Evolutionary conservation across 30 jellyfish, hydroid and myxozoan species (phyloP), one percentile per base, ranked within the genome.

Genomic region (Turritopsis rubra): DNA sequence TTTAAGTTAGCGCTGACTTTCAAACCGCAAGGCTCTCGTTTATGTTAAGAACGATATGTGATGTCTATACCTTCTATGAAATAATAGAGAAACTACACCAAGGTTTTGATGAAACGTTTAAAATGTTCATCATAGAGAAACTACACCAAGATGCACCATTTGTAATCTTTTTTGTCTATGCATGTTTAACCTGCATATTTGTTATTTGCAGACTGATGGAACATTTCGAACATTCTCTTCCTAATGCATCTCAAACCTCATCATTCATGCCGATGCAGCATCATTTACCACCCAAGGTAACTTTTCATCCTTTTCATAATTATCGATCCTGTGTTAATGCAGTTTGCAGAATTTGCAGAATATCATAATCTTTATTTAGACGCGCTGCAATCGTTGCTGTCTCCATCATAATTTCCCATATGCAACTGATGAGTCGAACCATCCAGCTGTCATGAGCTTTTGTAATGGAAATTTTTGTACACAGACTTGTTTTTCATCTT

Each of bases 371-470:
- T 68, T 68, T 68, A 27, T 27, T 68, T 68, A 68, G 77, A 68
- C 77, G 17, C 77, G 77, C 9, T 68, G 77, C 8, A 68, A 27
- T 68, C 77, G 30, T 19, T 68, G 77, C 8, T 68, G 77, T 68
- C 30, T 9, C 22, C 77, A 68, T 23, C 30, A 41, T 13, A 41
- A 68, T 68, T 23, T 27, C 9, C 77, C 77, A n/a, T 68, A 68
- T 27, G 19, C 31, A 8, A n/a, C 77, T n/a, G 77, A 68, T 68
- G 77, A 68, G 30, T 68, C 77, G 30, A 23, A 16, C 30, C 77
- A 68, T 68, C 30, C 77, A 1, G 77, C 77, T 41, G 60, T 41
- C 31, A 68, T 68, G 77, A 68, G 31, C 31, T 68, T 68, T 68
- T 68, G 77, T 19, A 68, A 68, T 27, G 77, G 77, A 8, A 68